A percentile compares a stretch with the other conserved stretches of the same genome.
Evolutionary conservation across 2,113 vertebrate genomes (phyloP).

Genomic region (Uria aalge): DNA sequence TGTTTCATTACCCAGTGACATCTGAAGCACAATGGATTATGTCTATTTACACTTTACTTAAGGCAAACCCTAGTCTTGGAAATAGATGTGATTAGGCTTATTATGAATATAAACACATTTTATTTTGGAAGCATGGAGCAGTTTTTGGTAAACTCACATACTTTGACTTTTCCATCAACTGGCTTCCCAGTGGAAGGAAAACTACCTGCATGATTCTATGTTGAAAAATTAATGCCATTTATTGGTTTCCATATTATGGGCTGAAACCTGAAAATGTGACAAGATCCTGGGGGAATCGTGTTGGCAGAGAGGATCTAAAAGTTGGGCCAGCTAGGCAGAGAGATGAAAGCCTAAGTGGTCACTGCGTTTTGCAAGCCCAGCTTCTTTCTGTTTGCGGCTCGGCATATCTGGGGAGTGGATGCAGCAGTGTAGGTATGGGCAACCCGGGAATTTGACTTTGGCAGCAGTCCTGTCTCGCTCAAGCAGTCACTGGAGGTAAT

Average conservation of each 20-base stretch:
- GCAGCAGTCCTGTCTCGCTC: background rate
- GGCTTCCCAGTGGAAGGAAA: background rate
- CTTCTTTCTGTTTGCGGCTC: background rate
- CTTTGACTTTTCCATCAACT: background rate
- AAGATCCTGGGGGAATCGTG: background rate
- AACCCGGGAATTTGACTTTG: background rate
- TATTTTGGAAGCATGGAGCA: background rate
- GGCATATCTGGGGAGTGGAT: background rate
- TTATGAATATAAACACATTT: background rate
- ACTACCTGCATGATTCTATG: rapidly evolving
- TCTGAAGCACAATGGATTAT: background rate
- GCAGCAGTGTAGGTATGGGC: rapidly evolving
- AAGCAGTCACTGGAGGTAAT: background rate
- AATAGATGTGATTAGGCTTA: background rate
- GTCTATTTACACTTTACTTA: slow-evolving; percentile 1
- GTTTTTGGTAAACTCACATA: background rate
- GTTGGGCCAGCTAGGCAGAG: background rate
- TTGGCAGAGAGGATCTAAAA: background rate
- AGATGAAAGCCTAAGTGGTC: background rate
- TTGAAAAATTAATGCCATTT: background rate
- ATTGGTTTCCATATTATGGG: rapidly evolving
- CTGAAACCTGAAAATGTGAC: background rate
- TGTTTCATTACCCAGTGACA: background rate
- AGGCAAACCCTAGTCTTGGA: background rate
- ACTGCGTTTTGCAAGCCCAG: background rate